Evolutionary conservation across 2,797 vertebrate species (phyloP).

Genomic region (Ctenopoma multispine): DNA sequence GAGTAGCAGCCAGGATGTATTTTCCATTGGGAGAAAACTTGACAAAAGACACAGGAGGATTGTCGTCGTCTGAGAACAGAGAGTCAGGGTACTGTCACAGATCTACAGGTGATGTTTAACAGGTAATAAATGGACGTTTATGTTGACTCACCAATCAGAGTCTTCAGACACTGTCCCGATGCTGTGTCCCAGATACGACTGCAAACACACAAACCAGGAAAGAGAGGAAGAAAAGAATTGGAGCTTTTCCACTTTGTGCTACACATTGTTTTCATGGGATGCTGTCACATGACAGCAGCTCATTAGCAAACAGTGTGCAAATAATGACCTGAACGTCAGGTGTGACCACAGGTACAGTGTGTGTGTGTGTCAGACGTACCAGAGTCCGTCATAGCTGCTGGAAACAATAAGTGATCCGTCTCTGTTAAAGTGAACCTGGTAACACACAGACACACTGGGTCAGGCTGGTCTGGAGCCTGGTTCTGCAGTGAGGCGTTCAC

Average conservation of each 20-base stretch:
- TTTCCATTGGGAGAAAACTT: slow-evolving; percentile 96
- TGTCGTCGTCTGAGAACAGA: slow-evolving; percentile 88
- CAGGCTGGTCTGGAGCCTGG: slow-evolving; percentile 50
- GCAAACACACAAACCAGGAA: slow-evolving; percentile 2
- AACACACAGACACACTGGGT: slow-evolving; percentile 77
- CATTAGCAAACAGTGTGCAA: too few species aligned
- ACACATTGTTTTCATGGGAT: too few species aligned
- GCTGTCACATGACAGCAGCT: too few species aligned
- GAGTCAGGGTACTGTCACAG: slow-evolving; percentile 12
- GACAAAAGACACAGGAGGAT: slow-evolving; percentile 93
- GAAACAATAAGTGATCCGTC: slow-evolving; percentile 94
- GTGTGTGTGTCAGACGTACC: slow-evolving; percentile 70
- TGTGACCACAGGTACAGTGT: not conserved
- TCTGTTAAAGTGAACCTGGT: slow-evolving; percentile 93
- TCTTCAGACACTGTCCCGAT: slow-evolving; percentile 95
- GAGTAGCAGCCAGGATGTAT: slow-evolving; percentile 93
- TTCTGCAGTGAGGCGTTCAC: not conserved
- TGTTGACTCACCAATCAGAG: slow-evolving; percentile 92
- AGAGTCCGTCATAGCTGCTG: slow-evolving; percentile 94
- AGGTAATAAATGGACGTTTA: not conserved
- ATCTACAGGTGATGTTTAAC: not conserved
- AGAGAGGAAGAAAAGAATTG: too few species aligned
- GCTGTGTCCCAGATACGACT: slow-evolving; percentile 86
- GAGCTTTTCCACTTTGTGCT: too few species aligned
- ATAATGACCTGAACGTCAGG: too few species aligned